Evolutionary conservation across 2,797 vertebrate species (phyloP), one percentile per base, ranked within the genome.

Genomic region (Poecilia picta): DNA sequence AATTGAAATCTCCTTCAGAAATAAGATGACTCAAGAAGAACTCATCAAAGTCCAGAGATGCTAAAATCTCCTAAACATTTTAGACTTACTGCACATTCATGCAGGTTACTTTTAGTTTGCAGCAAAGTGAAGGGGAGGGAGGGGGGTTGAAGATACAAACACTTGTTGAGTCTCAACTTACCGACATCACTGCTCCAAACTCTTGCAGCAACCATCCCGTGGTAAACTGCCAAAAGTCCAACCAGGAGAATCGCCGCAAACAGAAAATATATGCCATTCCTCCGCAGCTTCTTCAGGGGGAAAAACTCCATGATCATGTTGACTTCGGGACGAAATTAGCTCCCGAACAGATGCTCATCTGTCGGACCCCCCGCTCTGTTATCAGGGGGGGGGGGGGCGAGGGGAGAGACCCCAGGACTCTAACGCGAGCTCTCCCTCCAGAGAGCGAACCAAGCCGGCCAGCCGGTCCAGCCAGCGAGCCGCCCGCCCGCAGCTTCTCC

Each of bases 251-350:
- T 80, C 43, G 70, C 78, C 3, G 79, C 88, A 13, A 93, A 78
- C 10, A 95, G 46, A 1, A 96, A 20, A 70, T 76, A 87, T 78
- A 74, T 93, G 28, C 82, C 77, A 12, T 90, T 91, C 43, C 93
- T 93, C 80, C 92, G 88, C 81, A 95, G 89, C 83, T 94, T 96
- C 83, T 93, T 94, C 73, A 93, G 0, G 2, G 95, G 94, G 46
- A 95, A 88, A 73, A 94, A 89, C 8, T 73, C 76, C 10, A 68
- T 46, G 71, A 94, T 85, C 93, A 93, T 95, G 77, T 81, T 87
- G 53, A 16, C 18, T 82, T 20, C 75, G 5, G 39, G 53, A 23
- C 43, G 15, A 77, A 66, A 81, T 41, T 72, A 57, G 12, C 28
- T 33, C 20, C 53, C 10, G 66, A 70, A 13, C 64, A 73, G 72